These are phyloP conservation scores for Ornithorhynchus anatinus DNA, from an alignment of 2,113 vertebrate genomes.

Conservation along the genomic window DNA sequence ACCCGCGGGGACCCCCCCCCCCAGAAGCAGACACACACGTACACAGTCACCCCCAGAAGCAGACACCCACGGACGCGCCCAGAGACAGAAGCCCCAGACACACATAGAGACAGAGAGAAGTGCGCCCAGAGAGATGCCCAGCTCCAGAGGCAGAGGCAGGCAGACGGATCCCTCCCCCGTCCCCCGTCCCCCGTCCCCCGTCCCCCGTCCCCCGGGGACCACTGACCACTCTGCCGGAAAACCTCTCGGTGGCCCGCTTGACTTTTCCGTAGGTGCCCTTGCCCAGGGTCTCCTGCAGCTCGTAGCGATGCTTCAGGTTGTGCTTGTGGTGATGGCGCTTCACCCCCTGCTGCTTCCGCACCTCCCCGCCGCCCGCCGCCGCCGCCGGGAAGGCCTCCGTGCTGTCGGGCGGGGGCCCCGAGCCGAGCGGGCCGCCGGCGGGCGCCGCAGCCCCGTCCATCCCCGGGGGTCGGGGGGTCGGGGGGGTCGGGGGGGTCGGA, in stretches of 20 bases:
- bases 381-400: background rate
- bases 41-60: constrained; percentile 4
- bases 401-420: constrained; percentile 5
- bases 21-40: constrained; percentile 11
- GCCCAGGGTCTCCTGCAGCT: constrained; percentile 95
- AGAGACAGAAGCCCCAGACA: too few species aligned
- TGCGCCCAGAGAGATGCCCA: too few species aligned
- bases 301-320: constrained; percentile 97
- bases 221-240: constrained; percentile 95
- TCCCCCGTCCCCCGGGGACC: too few species aligned
- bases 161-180: too few species aligned
- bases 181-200: too few species aligned
- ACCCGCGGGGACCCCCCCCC: too few species aligned
- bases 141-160: too few species aligned
- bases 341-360: constrained; percentile 79
- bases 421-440: background rate
- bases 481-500: background rate
- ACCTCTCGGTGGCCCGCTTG: constrained; percentile 93
- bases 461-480: constrained; percentile 18
- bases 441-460: constrained; percentile 30
- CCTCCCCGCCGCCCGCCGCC: constrained; percentile 7
- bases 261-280: constrained; percentile 98
- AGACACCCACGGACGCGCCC: too few species aligned
- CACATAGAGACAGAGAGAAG: too few species aligned
- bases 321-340: constrained; percentile 98